These are phyloP conservation scores for Aptenodytes forsteri DNA, from an alignment of 2,113 vertebrate species.

Conservation along the genomic window DNA sequence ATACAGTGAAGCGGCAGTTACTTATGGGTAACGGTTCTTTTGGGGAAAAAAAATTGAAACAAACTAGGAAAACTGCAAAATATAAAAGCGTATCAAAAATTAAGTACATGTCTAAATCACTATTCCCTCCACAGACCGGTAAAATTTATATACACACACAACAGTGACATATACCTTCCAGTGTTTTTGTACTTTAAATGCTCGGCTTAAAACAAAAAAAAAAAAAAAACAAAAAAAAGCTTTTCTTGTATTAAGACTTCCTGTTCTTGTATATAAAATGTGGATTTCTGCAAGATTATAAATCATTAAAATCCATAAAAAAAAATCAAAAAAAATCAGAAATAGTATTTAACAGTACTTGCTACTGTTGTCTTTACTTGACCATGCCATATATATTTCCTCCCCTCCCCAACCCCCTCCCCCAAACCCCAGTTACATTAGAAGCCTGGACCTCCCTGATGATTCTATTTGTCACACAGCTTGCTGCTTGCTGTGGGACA, in stretches of 20 bases:
- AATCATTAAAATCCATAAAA: too few relatives aligned
- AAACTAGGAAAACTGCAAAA: background rate
- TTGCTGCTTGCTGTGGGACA: background rate
- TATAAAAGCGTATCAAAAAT: background rate
- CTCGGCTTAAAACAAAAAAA: background rate
- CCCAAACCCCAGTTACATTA: background rate
- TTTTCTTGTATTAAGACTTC: too few relatives aligned
- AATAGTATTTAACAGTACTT: background rate
- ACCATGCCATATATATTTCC: background rate
- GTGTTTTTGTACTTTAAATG: background rate
- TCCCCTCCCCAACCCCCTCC: rapidly evolving
- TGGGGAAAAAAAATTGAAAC: background rate
- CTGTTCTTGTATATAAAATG: too few relatives aligned
- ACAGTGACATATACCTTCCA: background rate
- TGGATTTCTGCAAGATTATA: too few relatives aligned
- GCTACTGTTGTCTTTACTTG: background rate
- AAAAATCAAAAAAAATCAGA: background rate
- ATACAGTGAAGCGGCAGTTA: background rate
- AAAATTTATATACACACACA: background rate
- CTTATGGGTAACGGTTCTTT: background rate
- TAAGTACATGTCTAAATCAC: background rate
- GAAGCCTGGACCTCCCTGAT: background rate
- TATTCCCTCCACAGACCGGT: background rate
- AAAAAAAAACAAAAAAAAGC: background rate
- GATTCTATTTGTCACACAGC: background rate